Base-by-base conservation (phyloP, 2,797 vertebrate species). In the Chloroceryle inda region DNA sequence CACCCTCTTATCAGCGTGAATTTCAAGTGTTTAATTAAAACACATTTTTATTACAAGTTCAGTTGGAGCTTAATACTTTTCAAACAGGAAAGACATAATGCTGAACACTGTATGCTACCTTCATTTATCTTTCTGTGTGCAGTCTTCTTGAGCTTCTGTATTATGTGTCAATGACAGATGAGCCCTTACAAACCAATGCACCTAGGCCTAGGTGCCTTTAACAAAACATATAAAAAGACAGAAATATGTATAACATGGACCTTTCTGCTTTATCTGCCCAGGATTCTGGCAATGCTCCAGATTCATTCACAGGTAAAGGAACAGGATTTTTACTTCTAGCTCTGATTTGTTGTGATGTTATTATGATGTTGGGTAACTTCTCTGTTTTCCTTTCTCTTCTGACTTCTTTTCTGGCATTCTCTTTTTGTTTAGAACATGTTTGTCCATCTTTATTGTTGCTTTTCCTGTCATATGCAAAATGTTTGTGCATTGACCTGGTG, bases 21-120 rank as follows among this genome's bases (percentile, higher is more conserved):
- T 89, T 58, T 91, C 62, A 76, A 89, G 44, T 18, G 93, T 96
- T 95, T 87, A 94, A 84, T 95, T 80, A 73, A 62, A 63, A 63
- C 2, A 37, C 29, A 16, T 72, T 87, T 61, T 85, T 75, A 45
- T 64, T 31, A 77, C 61, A 53, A 84, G 58, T 89, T 50, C 56
- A 47, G 24, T 53, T 85, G 78, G 27, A 64, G 17, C 37, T 20
- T 89, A 79, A 92, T 21, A 55, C 21, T 59, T 84, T 26, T 37
- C 38, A 45, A 64, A 23, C 10, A 86, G n/a, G 33, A 77, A 80
- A 45, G 29, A 42, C 2, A 2, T 3, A 40, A 21, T 56, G 21
- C 38, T 63, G 49, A 82, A 67, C 11, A 61, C 11, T 56, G 11
- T 42, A 15, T 33, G 47, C 6, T 55, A 35, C 31, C 17, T 59